Evolutionary conservation across 2,888 invertebrate species (phyloP), one percentile per base, ranked within the genome.

Genomic region (Ophioninae sp.): DNA sequence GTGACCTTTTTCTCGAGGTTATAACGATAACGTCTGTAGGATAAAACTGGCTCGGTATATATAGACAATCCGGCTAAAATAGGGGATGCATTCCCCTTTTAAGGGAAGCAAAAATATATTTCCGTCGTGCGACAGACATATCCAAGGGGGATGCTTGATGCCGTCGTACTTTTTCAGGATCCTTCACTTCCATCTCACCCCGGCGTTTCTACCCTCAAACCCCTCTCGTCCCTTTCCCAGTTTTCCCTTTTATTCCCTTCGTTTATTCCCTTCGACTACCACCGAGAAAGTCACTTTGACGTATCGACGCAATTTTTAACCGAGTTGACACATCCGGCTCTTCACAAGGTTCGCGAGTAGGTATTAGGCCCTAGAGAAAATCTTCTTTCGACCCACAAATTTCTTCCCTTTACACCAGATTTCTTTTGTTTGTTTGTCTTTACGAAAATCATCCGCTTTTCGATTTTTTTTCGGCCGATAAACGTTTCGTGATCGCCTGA

Each of bases 281-380:
- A 37, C 65, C 67, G 7, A 76, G 83, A 81, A 79, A 85, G 81
- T 86, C 81, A 70, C 82, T 84, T 85, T 86, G 86, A 86, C 80
- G 82, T 82, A 86, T 85, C 81, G 85, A 69, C 73, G 81, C 81
- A 76, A 84, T 80, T 85, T 85, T 85, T 82, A 82, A 79, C 80
- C 17, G 65, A 59, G 79, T 76, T 84, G 83, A 84, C 81, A 79
- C 73, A 74, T 73, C 67, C 61, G 80, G 39, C 70, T 41, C 44
- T 61, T 23, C 20, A 57, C 69, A 37, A 50, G n/a, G 21, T 50
- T 59, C 23, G 30, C 65, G 39, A 37, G 39, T 30, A 17, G n/a
- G n/a, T n/a, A n/a, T 7, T 30, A 23, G 73, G 62, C 44, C 44
- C 44, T 41, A 7, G 62, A 21, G 37, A 62, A 73, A 73, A 44